These are phyloP conservation scores for Heliconius ethilla DNA, from an alignment of 2,888 invertebrate species.

Conservation along the genomic window DNA sequence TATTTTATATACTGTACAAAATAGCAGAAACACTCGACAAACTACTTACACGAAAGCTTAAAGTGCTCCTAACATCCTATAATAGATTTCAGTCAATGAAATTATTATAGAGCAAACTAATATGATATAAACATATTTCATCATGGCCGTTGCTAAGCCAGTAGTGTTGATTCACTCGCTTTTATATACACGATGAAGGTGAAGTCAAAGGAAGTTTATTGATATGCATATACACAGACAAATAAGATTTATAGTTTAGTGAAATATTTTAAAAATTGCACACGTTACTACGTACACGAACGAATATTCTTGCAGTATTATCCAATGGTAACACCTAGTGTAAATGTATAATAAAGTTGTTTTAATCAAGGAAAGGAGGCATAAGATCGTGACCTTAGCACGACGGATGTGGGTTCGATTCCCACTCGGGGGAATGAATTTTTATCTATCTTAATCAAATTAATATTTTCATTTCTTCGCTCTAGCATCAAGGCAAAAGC, in stretches of 20 bases:
- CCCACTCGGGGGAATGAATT: too few species aligned
- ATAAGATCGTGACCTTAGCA: too few species aligned
- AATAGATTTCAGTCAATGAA: constrained; percentile 74
- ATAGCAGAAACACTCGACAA: not conserved
- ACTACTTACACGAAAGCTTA: not conserved
- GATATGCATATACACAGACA: constrained; percentile 55
- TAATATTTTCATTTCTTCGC: too few species aligned
- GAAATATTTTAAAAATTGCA: constrained; percentile 73
- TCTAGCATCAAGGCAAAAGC: too few species aligned
- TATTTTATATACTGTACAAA: not conserved
- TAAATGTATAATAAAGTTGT: too few species aligned
- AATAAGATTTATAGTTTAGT: constrained; percentile 74
- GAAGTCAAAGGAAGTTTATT: constrained; percentile 74
- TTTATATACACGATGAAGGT: constrained; percentile 64
- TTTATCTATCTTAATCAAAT: too few species aligned
- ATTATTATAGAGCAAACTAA: constrained; percentile 75
- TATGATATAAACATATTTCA: constrained; percentile 70
- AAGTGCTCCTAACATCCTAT: constrained; percentile 49
- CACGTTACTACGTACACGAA: constrained; percentile 55
- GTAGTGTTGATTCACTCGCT: constrained; percentile 66
- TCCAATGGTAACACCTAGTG: not conserved
- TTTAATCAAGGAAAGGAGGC: too few species aligned
- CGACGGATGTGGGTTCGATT: too few species aligned
- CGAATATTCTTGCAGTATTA: constrained; percentile 4
- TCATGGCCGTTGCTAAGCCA: constrained; percentile 71